Evolutionary conservation across 2,888 invertebrate species (phyloP).

Genomic region (Uloborus plumipes): DNA sequence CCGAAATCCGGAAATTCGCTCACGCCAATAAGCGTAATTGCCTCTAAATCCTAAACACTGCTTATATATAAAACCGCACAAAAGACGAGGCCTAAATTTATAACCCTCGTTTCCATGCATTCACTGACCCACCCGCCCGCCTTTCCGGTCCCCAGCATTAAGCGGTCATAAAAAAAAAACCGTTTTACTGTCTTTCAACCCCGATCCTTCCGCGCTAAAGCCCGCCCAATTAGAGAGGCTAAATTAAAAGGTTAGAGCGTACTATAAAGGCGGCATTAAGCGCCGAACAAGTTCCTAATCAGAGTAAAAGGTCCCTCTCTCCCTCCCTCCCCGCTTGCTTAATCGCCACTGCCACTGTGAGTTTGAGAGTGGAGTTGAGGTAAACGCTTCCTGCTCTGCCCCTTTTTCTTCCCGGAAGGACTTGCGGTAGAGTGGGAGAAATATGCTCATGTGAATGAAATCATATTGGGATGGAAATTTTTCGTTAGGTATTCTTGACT

Average conservation of each 20-base stretch:
- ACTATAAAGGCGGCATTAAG: slow-evolving; percentile 64
- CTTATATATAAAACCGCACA: slow-evolving; percentile 54
- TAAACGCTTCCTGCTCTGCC: slow-evolving; percentile 30
- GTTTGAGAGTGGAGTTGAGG: slow-evolving; percentile 60
- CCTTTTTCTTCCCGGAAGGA: background rate
- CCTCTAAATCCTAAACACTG: slow-evolving; percentile 55
- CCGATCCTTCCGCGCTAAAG: slow-evolving; percentile 21
- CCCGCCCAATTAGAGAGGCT: slow-evolving; percentile 62
- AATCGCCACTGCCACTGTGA: slow-evolving; percentile 62
- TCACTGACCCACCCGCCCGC: slow-evolving; percentile 29
- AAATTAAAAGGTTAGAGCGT: slow-evolving; percentile 64
- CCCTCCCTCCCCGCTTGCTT: slow-evolving; percentile 14
- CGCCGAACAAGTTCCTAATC: slow-evolving; percentile 65
- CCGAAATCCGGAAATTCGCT: slow-evolving; percentile 31
- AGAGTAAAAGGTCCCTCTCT: slow-evolving; percentile 60
- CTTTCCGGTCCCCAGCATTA: slow-evolving; percentile 30
- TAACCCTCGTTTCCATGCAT: slow-evolving; percentile 48
- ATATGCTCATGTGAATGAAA: too few species aligned
- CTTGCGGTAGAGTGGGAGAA: too few species aligned
- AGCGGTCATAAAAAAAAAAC: slow-evolving; percentile 25
- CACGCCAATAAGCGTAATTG: slow-evolving; percentile 61
- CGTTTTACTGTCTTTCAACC: background rate
- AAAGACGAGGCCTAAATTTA: slow-evolving; percentile 49
- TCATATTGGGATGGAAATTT: too few species aligned
- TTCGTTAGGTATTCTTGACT: too few species aligned